A percentile compares a stretch with the other conserved stretches of the same genome.
Conservation (phyloP, 2,113 vertebrate genomes). For the Rhynchomys soricoides region DNA sequence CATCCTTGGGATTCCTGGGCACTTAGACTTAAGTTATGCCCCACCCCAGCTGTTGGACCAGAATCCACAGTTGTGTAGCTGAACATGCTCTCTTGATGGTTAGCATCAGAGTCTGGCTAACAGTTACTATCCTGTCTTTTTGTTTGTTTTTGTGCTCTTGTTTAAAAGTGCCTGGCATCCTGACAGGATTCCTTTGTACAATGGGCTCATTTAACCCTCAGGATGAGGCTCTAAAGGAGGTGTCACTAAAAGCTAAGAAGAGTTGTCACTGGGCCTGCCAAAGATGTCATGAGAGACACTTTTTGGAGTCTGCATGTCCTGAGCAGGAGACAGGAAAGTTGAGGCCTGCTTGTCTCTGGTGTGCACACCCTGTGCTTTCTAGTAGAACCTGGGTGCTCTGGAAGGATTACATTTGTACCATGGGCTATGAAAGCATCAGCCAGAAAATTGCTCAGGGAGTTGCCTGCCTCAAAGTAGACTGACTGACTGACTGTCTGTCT, state of each 20-base stretch:
- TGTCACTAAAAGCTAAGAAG: conserved; percentile 16
- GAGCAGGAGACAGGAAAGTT: neutral
- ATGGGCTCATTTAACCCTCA: conserved; percentile 31
- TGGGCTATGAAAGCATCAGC: neutral
- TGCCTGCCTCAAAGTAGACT: neutral
- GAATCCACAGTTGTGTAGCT: neutral
- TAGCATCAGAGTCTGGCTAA: neutral
- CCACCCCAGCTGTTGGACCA: accelerated
- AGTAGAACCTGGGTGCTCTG: accelerated
- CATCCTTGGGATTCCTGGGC: neutral
- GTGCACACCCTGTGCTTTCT: neutral
- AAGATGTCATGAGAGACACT: neutral
- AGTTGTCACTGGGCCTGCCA: conserved; percentile 18
- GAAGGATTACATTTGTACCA: neutral
- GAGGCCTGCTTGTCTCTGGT: neutral
- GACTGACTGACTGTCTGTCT: neutral
- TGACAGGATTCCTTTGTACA: neutral
- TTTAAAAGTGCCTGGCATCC: neutral
- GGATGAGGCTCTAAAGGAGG: neutral
- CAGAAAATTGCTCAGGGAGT: neutral
- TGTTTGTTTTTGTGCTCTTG: neutral
- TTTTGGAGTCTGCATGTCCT: neutral
- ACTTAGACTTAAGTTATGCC: neutral
- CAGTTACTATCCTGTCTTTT: neutral
- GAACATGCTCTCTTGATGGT: neutral